phyloP scores from a whole-genome alignment of 2,113 vertebrate species.

The Jaculus jaculus region DNA sequence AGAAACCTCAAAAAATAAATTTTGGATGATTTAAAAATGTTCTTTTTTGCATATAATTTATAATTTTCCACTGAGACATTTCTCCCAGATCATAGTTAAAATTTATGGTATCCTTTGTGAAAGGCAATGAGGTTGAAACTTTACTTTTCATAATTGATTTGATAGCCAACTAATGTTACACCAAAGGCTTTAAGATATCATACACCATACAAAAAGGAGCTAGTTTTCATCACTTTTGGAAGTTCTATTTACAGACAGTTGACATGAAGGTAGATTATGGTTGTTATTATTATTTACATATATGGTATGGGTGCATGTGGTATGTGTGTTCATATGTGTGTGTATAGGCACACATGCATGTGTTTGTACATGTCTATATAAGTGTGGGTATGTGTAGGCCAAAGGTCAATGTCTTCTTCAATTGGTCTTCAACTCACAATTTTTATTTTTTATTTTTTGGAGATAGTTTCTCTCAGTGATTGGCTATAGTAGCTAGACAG shows the following conservation, averaged over 20 bases:
- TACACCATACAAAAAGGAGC: constrained; percentile 19
- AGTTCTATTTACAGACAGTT: background rate
- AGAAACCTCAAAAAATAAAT: constrained; percentile 62
- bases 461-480: too few relatives aligned
- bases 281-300: too few relatives aligned
- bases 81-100: background rate
- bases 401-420: too few relatives aligned
- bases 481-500: too few relatives aligned
- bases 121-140: background rate
- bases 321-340: too few relatives aligned
- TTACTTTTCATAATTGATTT: constrained; percentile 47
- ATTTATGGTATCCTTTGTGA: constrained; percentile 8
- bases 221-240: constrained; percentile 21
- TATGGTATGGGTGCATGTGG: too few relatives aligned
- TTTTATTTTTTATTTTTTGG: too few relatives aligned
- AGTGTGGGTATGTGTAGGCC: too few relatives aligned
- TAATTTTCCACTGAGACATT: constrained; percentile 25
- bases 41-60: constrained; percentile 12
- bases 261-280: background rate
- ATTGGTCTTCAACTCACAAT: too few relatives aligned
- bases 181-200: background rate
- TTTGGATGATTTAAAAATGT: constrained; percentile 32
- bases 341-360: too few relatives aligned
- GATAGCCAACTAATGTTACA: background rate
- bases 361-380: too few relatives aligned